Evolutionary conservation across 35 echinoderm and acorn worm species (phyloP).

Genomic region (Ophiothrix spiculata): DNA sequence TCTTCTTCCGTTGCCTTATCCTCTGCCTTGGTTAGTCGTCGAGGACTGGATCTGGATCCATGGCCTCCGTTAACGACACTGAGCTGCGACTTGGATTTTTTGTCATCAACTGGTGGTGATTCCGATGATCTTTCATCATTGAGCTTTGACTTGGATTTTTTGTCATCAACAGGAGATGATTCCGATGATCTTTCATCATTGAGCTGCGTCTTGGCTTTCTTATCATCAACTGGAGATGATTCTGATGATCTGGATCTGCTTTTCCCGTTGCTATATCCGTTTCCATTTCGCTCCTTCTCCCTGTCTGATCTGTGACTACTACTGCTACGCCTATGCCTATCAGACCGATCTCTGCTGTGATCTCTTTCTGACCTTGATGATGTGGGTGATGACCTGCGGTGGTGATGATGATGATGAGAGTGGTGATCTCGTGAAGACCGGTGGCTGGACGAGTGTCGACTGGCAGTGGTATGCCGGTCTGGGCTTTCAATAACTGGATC

Average conservation of each 20-base stretch:
- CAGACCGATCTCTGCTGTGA: background rate
- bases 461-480: slow-evolving; percentile 8
- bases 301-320: background rate
- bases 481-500: background rate
- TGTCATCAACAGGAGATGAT: background rate
- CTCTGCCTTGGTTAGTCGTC: background rate
- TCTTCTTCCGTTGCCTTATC: background rate
- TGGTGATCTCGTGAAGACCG: background rate
- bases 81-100: background rate
- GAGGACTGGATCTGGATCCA: background rate
- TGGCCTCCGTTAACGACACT: background rate
- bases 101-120: background rate
- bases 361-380: slow-evolving; percentile 12
- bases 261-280: too few species aligned
- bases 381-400: slow-evolving; percentile 10
- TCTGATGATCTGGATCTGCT: too few species aligned
- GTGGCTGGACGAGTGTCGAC: background rate
- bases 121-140: background rate
- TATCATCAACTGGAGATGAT: background rate
- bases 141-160: background rate
- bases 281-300: too few species aligned
- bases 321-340: background rate
- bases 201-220: background rate
- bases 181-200: background rate
- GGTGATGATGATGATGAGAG: background rate